Base-by-base conservation (phyloP, 2,888 invertebrate species). In the Platynereis dumerilii region DNA sequence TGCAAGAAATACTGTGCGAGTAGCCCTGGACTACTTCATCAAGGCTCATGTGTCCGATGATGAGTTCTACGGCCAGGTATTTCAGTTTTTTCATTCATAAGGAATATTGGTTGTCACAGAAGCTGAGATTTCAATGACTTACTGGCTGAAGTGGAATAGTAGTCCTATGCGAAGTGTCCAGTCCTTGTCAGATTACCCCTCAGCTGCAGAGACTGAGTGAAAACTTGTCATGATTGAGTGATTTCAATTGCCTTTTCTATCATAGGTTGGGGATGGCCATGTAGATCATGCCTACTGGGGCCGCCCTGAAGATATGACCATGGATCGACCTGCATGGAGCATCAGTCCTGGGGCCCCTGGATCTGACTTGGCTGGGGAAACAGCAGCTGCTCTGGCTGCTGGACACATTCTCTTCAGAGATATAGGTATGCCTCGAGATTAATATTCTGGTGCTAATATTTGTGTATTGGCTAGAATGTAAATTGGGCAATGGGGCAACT, bases 231-330 rank as follows among this genome's bases (percentile, higher is more conserved):
- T n/a, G n/a, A n/a, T n/a, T n/a, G n/a, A n/a, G n/a, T n/a, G n/a
- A n/a, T n/a, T n/a, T n/a, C n/a, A n/a, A n/a, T n/a, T n/a, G n/a
- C n/a, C n/a, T n/a, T n/a, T n/a, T n/a, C n/a, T n/a, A n/a, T n/a
- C n/a, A 5, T 65, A 79, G 78, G 76, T 80, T 2, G 80, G 80
- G 1, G 74, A 76, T 74, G 89, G 88, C 61, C 78, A 81, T 20
- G 74, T 85, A n/a, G 89, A 89, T 74, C 88, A 89, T 72, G 78
- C 82, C 0, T 88, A 85, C 75, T 89, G 89, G 89, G 88, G 88
- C 2, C 80, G 89, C 58, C 88, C 89, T 2, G 89, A 89, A 78
- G 88, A 89, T 54, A 81, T 78, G 75, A 87, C 86, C 65, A 87
- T 86, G 80, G 82, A 84, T 0, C 81, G 89, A 67, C 88, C 88